These are phyloP conservation scores for Chroicocephalus ridibundus DNA, from an alignment of 2,113 vertebrate species.

Conservation along the genomic window DNA sequence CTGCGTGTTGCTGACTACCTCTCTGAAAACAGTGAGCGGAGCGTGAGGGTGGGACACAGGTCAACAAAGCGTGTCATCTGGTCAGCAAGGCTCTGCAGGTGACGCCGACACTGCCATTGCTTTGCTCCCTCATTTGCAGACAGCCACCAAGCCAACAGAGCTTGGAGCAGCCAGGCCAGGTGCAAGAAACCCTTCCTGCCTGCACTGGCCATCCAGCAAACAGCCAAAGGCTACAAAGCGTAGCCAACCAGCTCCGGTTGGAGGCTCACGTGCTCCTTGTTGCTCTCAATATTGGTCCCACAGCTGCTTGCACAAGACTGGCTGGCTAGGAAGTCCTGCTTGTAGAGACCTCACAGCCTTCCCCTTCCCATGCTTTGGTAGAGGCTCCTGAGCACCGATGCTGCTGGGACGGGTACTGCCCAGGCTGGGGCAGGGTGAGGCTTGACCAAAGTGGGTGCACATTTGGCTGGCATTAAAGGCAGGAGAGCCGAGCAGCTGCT, in stretches of 20 bases:
- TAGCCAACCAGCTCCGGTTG: not conserved
- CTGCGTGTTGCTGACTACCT: rapidly evolving
- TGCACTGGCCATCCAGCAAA: not conserved
- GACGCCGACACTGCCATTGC: not conserved
- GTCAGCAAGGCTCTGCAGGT: not conserved
- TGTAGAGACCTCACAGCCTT: not conserved
- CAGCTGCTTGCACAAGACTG: not conserved
- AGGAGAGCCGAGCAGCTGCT: not conserved
- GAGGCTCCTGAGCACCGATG: not conserved
- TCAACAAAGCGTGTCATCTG: rapidly evolving
- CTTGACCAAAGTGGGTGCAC: rapidly evolving
- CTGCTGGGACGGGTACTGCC: not conserved
- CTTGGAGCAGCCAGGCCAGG: not conserved
- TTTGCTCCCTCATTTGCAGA: not conserved
- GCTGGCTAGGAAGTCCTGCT: not conserved
- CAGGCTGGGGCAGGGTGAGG: not conserved
- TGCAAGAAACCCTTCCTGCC: not conserved
- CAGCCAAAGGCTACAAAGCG: not conserved
- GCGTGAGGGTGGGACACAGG: too few species aligned
- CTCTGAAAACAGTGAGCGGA: not conserved
- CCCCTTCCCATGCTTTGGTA: not conserved
- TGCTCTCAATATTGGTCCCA: not conserved
- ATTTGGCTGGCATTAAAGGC: not conserved
- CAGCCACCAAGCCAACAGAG: not conserved
- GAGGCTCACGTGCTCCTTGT: not conserved